Conservation (phyloP, 2,888 invertebrate genomes). For the Oligia fasciuncula region DNA sequence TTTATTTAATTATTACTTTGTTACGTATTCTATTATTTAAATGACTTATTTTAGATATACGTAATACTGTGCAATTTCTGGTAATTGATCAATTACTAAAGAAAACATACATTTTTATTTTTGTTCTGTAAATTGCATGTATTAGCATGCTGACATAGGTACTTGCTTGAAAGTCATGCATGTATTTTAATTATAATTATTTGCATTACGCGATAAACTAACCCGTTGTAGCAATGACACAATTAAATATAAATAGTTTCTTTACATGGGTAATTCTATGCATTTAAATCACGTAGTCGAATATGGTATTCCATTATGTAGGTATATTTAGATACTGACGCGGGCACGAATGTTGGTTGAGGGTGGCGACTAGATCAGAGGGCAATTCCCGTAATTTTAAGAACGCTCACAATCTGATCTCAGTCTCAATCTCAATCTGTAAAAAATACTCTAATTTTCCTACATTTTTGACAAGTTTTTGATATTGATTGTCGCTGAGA, state of each 20-base stretch:
- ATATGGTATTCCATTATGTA: background rate
- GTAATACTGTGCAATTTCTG: too few relatives aligned
- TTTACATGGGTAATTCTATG: background rate
- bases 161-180: background rate
- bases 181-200: background rate
- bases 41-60: background rate
- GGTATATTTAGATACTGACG: background rate
- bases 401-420: too few relatives aligned
- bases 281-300: slow-evolving; percentile 3
- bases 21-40: background rate
- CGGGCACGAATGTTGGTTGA: background rate
- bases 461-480: too few relatives aligned
- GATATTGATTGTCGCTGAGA: too few relatives aligned
- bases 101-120: background rate
- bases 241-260: slow-evolving; percentile 4
- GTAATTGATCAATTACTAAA: too few relatives aligned
- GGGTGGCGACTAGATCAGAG: background rate
- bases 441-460: too few relatives aligned
- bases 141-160: background rate
- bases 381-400: too few relatives aligned
- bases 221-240: background rate
- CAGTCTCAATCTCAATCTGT: too few relatives aligned
- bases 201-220: background rate
- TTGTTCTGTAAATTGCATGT: too few relatives aligned
- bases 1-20: too few relatives aligned